A percentile compares a stretch with the other conserved stretches of the same genome.
These are phyloP conservation scores for Tetraneura akinire DNA, from an alignment of 1,140 invertebrate species.

Conservation along the genomic window DNA sequence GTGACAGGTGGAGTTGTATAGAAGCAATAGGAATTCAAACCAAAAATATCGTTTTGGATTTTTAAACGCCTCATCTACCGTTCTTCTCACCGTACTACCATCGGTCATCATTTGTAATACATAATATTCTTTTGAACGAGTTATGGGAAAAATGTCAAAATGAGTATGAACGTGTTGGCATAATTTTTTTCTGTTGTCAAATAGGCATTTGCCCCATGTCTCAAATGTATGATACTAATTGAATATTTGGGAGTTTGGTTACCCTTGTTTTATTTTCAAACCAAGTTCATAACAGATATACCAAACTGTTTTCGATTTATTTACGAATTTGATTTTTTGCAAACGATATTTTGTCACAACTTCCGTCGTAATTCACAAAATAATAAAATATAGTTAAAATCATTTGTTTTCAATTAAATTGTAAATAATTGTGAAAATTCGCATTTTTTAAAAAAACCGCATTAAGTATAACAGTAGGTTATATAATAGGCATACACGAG, in stretches of 20 bases:
- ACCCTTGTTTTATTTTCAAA: not conserved
- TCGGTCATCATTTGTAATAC: not conserved
- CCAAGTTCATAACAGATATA: not conserved
- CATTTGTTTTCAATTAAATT: no score
- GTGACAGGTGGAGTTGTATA: constrained; percentile 13
- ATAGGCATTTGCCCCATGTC: not conserved
- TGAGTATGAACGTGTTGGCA: constrained; percentile 30
- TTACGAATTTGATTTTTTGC: not conserved
- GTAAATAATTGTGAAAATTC: not conserved
- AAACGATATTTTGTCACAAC: not conserved
- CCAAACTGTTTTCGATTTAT: not conserved
- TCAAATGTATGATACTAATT: not conserved
- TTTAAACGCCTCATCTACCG: not conserved
- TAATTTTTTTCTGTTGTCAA: constrained; percentile 45
- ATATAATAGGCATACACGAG: no score
- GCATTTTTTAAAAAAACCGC: no score
- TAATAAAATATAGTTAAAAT: no score
- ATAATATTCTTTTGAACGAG: constrained; percentile 28
- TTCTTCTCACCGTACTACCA: not conserved
- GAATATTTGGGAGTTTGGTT: not conserved
- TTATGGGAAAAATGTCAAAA: not conserved
- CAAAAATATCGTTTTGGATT: not conserved
- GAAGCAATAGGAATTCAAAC: not conserved
- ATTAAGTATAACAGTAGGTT: no score
- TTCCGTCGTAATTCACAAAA: no score